These are phyloP conservation scores for Diacarnus erythraeanus DNA, from an alignment of 37 sponge, comb jelly and placozoan genomes.

Conservation along the genomic window DNA sequence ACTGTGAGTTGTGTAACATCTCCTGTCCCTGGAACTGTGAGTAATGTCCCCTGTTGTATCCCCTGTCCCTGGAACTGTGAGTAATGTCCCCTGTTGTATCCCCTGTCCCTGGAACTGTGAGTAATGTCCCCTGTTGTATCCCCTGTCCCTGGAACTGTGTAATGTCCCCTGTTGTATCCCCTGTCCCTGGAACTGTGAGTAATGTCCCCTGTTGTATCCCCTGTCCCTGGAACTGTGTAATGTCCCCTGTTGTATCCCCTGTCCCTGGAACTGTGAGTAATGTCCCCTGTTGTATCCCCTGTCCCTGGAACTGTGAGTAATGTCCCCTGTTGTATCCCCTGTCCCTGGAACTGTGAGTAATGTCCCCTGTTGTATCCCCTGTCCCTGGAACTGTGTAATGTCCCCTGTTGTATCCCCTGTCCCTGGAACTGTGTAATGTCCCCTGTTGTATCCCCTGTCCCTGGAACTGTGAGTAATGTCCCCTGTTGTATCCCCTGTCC, in stretches of 20 bases:
- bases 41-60: slow-evolving; percentile 34
- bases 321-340: slow-evolving; percentile 23
- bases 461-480: slow-evolving; percentile 75
- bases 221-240: slow-evolving; percentile 76
- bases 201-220: slow-evolving; percentile 19
- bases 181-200: slow-evolving; percentile 75
- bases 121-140: slow-evolving; percentile 34
- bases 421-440: slow-evolving; percentile 71
- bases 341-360: slow-evolving; percentile 76
- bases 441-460: slow-evolving; percentile 46
- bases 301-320: slow-evolving; percentile 76
- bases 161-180: slow-evolving; percentile 34
- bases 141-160: slow-evolving; percentile 71
- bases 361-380: slow-evolving; percentile 23
- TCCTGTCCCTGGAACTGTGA: slow-evolving; percentile 71
- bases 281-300: slow-evolving; percentile 23
- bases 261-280: slow-evolving; percentile 76
- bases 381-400: slow-evolving; percentile 75
- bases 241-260: slow-evolving; percentile 23
- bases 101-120: slow-evolving; percentile 71
- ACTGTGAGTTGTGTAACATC: slow-evolving; percentile 51
- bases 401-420: slow-evolving; percentile 39
- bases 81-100: slow-evolving; percentile 34
- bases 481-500: slow-evolving; percentile 40
- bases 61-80: slow-evolving; percentile 71